phyloP scores from a whole-genome alignment of 2,797 vertebrate species.

The Vipera ursinii region DNA sequence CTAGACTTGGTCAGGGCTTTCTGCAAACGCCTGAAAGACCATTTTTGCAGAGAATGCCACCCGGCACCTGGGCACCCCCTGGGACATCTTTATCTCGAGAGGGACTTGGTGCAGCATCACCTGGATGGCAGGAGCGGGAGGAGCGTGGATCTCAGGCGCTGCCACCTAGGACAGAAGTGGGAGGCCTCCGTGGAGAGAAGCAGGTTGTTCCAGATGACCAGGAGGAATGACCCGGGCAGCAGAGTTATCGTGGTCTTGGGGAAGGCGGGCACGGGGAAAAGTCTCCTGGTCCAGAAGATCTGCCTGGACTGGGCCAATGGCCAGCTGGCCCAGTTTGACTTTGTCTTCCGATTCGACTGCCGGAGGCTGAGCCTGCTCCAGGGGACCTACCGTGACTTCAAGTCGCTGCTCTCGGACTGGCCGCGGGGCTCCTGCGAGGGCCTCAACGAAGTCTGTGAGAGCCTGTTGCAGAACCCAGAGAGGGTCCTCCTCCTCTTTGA shows the following conservation, averaged over 20 bases:
- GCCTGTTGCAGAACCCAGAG: slow-evolving; percentile 74
- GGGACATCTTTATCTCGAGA: slow-evolving; percentile 75
- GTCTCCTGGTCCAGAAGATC: slow-evolving; percentile 77
- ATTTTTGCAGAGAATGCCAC: slow-evolving; percentile 65
- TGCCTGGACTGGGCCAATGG: slow-evolving; percentile 84
- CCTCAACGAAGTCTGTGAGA: slow-evolving; percentile 71
- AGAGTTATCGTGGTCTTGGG: slow-evolving; percentile 78
- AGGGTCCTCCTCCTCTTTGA: slow-evolving; percentile 87
- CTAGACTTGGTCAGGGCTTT: slow-evolving; percentile 78
- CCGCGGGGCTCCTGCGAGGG: slow-evolving; percentile 59
- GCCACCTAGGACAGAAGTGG: slow-evolving; percentile 73
- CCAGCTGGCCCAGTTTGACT: slow-evolving; percentile 82
- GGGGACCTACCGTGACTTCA: slow-evolving; percentile 70
- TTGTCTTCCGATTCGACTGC: slow-evolving; percentile 83
- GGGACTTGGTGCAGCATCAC: slow-evolving; percentile 72
- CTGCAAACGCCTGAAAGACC: slow-evolving; percentile 65
- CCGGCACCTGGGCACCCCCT: slow-evolving; percentile 59
- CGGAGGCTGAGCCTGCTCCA: slow-evolving; percentile 66
- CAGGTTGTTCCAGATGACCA: slow-evolving; percentile 70
- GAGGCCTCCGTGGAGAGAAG: slow-evolving; percentile 58
- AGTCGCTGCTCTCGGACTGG: slow-evolving; percentile 76
- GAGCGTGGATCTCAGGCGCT: slow-evolving; percentile 71
- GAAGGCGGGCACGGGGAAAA: slow-evolving; percentile 88
- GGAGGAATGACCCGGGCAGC: slow-evolving; percentile 65
- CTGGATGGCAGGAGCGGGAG: slow-evolving; percentile 70